phyloP scores from a whole-genome alignment of 2,797 vertebrate genomes.

The Eulemur rubriventer region DNA sequence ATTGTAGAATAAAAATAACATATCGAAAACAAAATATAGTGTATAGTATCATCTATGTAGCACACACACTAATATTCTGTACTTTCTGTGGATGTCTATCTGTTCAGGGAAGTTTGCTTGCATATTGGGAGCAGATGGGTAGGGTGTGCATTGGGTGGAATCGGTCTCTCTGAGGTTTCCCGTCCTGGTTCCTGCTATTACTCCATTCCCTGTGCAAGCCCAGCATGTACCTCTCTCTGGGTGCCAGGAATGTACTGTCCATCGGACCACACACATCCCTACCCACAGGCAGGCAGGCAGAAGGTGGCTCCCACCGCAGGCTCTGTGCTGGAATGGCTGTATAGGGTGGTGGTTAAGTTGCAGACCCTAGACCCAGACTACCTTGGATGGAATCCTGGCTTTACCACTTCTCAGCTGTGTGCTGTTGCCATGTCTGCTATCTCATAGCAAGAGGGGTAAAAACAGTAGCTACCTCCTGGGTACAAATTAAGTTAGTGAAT shows the following conservation, averaged over 20 bases:
- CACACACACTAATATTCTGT: too few relatives aligned
- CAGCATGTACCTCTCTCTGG: neutral
- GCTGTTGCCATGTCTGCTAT: neutral
- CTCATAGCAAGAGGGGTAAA: neutral
- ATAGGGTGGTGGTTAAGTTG: neutral
- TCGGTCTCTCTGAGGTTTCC: neutral
- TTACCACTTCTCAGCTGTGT: neutral
- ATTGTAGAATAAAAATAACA: neutral
- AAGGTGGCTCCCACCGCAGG: neutral
- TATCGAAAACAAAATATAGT: neutral
- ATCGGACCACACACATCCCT: neutral
- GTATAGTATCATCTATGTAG: neutral
- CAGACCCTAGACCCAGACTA: neutral
- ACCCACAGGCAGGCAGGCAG: neutral
- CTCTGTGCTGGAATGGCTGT: neutral
- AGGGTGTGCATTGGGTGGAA: fast-evolving
- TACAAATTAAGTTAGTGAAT: neutral
- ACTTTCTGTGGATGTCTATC: neutral
- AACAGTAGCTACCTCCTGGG: neutral
- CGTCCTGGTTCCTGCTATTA: too few relatives aligned
- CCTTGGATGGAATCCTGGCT: neutral
- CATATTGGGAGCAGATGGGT: neutral
- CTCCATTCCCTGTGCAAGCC: neutral
- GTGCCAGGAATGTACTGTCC: neutral
- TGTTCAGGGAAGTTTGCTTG: neutral